Evolutionary conservation across 2,113 vertebrate genomes (phyloP).

Genomic region (Fulica atra): DNA sequence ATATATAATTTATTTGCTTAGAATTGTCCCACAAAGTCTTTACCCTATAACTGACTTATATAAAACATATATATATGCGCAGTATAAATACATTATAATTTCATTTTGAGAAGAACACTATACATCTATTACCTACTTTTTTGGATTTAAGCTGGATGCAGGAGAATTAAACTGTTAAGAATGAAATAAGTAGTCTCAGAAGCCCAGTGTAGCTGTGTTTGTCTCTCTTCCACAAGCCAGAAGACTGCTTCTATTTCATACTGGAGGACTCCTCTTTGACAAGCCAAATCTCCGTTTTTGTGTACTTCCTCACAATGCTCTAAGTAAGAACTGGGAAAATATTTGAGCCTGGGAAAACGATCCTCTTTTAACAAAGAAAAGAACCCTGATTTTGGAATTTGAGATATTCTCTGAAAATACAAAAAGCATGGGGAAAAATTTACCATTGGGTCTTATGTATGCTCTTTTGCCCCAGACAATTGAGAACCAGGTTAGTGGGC

Average conservation of each 20-base stretch:
- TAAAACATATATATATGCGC: background rate
- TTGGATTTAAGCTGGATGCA: background rate
- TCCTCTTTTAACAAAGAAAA: background rate
- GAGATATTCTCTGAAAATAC: background rate
- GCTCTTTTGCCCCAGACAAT: background rate
- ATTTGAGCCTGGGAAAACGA: background rate
- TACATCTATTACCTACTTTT: background rate
- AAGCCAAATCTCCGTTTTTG: background rate
- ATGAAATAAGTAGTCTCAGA: background rate
- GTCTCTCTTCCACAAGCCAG: background rate
- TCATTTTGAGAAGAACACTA: background rate
- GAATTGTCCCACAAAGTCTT: background rate
- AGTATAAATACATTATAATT: background rate
- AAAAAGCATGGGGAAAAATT: background rate
- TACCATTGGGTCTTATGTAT: background rate
- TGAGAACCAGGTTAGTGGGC: background rate
- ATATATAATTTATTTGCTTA: background rate
- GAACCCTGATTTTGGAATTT: background rate
- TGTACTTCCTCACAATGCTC: rapidly evolving
- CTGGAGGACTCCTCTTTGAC: background rate
- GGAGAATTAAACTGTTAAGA: background rate
- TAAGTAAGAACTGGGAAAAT: background rate
- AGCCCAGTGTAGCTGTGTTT: background rate
- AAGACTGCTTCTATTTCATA: background rate
- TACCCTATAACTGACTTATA: background rate